Conservation (phyloP, 2,113 vertebrate genomes). For the Sander lucioperca region DNA sequence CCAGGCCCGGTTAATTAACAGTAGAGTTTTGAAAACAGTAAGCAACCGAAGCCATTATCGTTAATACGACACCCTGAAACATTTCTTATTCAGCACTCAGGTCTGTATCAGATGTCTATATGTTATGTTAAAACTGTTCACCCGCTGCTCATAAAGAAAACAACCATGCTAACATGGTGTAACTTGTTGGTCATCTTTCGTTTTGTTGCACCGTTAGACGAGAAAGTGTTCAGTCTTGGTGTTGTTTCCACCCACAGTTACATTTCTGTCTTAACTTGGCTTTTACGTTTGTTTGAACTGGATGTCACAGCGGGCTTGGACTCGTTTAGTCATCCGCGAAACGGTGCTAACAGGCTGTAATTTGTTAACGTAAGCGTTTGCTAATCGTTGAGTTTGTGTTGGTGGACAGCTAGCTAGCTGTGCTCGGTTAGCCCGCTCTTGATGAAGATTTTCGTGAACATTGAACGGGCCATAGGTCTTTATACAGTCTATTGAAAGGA, state of each 20-base stretch:
- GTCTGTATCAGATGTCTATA: conserved; percentile 11
- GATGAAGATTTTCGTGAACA: too few species aligned
- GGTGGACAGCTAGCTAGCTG: background rate
- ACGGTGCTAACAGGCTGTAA: background rate
- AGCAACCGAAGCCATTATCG: background rate
- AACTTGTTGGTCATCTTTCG: conserved; percentile 13
- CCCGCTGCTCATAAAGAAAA: background rate
- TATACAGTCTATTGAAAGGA: too few species aligned
- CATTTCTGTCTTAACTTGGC: background rate
- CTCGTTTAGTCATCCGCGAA: background rate
- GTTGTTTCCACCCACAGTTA: background rate
- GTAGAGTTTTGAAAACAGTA: background rate
- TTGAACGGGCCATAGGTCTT: too few species aligned
- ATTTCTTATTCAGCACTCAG: background rate
- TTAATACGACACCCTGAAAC: background rate
- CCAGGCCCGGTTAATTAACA: background rate
- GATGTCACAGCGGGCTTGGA: background rate
- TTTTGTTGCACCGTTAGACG: conserved; percentile 18
- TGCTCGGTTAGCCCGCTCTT: background rate
- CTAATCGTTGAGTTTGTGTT: background rate
- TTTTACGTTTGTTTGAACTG: background rate
- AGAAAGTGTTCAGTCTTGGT: background rate
- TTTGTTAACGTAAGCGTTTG: background rate
- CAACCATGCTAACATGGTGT: conserved; percentile 2
- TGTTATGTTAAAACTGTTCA: background rate